A percentile compares a stretch with the other conserved stretches of the same genome.
phyloP scores from a whole-genome alignment of 2,888 invertebrate genomes.

The Melipona bicolor region DNA sequence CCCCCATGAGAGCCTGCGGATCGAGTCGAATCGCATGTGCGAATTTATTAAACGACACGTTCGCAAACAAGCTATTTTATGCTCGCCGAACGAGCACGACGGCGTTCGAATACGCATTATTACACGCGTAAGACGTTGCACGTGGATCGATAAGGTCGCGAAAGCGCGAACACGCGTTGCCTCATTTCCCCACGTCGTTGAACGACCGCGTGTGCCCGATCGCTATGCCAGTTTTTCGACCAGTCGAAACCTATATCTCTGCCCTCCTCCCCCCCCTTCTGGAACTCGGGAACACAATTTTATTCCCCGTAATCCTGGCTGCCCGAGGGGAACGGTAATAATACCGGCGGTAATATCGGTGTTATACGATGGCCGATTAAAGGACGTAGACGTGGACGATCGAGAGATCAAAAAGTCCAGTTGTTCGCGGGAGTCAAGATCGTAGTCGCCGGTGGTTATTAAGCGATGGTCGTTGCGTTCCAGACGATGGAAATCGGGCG shows the following conservation, averaged over 20 bases:
- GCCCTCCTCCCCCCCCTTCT: not conserved
- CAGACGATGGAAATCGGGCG: conserved; percentile 20
- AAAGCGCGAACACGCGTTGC: conserved; percentile 8
- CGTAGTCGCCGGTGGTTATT: conserved; percentile 56
- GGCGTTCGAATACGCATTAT: not conserved
- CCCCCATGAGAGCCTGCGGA: not conserved
- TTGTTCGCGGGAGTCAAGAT: conserved; percentile 30
- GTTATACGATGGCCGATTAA: conserved; percentile 45
- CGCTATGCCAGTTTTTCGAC: not conserved
- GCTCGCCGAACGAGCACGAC: conserved; percentile 2
- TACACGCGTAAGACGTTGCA: not conserved
- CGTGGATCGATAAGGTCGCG: conserved; percentile 30
- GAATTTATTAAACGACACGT: conserved; percentile 28
- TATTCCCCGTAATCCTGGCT: conserved; percentile 29
- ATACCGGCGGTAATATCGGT: conserved; percentile 25
- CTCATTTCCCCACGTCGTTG: not conserved
- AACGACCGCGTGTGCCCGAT: not conserved
- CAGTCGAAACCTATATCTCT: not conserved
- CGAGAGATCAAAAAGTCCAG: conserved; percentile 62
- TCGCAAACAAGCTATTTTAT: conserved; percentile 25
- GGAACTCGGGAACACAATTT: conserved; percentile 9
- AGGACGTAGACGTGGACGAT: conserved; percentile 46
- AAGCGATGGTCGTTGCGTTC: conserved; percentile 20
- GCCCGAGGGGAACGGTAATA: conserved; percentile 14
- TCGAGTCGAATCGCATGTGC: not conserved